A percentile compares a stretch with the other conserved stretches of the same genome.
phyloP scores from a whole-genome alignment of 2,797 vertebrate genomes.

The Erethizon dorsatum region DNA sequence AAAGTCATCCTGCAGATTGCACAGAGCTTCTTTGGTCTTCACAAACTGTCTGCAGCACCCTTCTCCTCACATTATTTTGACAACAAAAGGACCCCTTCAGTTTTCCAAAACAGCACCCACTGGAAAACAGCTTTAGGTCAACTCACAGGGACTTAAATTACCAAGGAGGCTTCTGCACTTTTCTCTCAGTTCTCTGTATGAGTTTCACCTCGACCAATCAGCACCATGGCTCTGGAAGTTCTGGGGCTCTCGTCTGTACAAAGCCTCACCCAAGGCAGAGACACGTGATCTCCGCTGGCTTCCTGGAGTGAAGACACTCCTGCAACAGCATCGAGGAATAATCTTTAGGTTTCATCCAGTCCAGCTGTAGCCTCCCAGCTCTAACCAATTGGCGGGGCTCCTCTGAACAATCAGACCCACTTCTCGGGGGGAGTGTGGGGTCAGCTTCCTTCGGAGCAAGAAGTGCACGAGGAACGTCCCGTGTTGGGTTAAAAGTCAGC shows the following conservation, averaged over 20 bases:
- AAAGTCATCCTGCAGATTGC: not conserved
- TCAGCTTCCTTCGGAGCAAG: not conserved
- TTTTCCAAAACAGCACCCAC: slow-evolving; percentile 19
- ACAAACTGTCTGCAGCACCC: not conserved
- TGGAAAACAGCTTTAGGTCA: not conserved
- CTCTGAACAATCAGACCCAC: not conserved
- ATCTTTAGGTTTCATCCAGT: not conserved
- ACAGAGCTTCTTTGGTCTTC: not conserved
- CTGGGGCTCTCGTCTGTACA: not conserved
- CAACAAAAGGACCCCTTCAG: not conserved
- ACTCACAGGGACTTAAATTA: not conserved
- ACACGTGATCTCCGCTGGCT: not conserved
- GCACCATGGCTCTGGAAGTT: not conserved
- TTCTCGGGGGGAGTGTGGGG: not conserved
- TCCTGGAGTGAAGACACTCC: not conserved
- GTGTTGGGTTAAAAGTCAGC: not conserved
- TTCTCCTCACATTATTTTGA: not conserved
- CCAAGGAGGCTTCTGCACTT: not conserved
- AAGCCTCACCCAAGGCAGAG: not conserved
- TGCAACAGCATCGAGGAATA: not conserved
- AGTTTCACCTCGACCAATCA: not conserved
- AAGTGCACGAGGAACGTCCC: not conserved
- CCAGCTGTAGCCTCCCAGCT: not conserved
- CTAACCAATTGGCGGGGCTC: not conserved
- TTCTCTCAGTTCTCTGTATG: not conserved